Evolutionary conservation across 2,797 vertebrate species (phyloP).

Genomic region (Cyprinodon diabolis): DNA sequence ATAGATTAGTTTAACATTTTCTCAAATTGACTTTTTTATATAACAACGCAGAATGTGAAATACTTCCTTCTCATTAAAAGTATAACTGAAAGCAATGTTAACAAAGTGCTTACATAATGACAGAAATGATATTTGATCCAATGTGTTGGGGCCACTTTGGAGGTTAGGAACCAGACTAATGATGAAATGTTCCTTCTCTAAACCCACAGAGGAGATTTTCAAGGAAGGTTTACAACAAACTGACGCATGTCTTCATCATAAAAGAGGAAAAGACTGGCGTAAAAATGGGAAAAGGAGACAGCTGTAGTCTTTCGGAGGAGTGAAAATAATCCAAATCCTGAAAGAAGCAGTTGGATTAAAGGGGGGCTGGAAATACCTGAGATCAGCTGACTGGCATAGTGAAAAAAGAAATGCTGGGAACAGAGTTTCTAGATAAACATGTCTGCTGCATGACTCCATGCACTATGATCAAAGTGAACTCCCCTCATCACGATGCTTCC

Average conservation of each 20-base stretch:
- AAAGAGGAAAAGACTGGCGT: neutral
- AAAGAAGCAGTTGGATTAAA: neutral
- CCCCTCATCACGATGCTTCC: neutral
- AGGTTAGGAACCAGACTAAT: neutral
- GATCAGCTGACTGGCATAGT: neutral
- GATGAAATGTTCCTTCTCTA: neutral
- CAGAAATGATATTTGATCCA: neutral
- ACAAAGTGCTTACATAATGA: neutral
- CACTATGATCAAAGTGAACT: constrained; percentile 3
- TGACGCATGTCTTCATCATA: neutral
- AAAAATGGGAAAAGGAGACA: neutral
- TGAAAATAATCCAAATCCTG: constrained; percentile 1
- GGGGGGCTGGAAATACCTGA: neutral
- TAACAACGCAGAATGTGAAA: neutral
- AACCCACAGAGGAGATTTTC: neutral
- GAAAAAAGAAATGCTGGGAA: neutral
- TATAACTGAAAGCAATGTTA: neutral
- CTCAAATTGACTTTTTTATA: neutral
- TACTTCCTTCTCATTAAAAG: neutral
- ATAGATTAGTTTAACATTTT: neutral
- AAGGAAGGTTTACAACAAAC: neutral
- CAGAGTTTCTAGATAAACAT: neutral
- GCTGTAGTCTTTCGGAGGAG: neutral
- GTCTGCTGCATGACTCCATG: neutral
- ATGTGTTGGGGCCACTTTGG: neutral